Conservation (phyloP, 2,888 invertebrate genomes). For the Dasypolia templi region DNA sequence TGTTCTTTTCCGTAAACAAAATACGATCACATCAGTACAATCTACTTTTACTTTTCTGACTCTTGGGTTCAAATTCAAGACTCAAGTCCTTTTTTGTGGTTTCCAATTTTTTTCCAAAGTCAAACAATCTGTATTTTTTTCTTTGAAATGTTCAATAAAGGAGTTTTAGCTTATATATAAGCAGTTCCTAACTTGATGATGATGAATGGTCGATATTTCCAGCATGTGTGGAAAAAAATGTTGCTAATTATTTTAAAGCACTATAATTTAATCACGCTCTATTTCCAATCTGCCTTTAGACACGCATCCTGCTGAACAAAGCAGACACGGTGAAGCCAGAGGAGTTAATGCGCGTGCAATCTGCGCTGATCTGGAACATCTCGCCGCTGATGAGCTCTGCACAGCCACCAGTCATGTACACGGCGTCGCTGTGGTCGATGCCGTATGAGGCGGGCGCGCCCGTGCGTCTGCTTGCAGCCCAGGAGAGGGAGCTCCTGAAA, state of each 20-base stretch:
- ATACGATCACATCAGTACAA: background rate
- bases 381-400: slow-evolving; percentile 98
- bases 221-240: background rate
- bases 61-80: background rate
- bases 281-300: slow-evolving; percentile 85
- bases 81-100: background rate
- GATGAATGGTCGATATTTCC: background rate
- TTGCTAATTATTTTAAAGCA: background rate
- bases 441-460: slow-evolving; percentile 96
- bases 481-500: slow-evolving; percentile 96
- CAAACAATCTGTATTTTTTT: background rate
- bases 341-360: slow-evolving; percentile 97
- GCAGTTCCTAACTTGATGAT: background rate
- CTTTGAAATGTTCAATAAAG: background rate
- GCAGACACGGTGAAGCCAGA: slow-evolving; percentile 98
- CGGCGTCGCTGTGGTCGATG: slow-evolving; percentile 96
- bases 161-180: too few relatives aligned
- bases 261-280: background rate
- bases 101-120: background rate
- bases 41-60: background rate
- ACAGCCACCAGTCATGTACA: slow-evolving; percentile 98
- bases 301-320: slow-evolving; percentile 98
- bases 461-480: slow-evolving; percentile 94
- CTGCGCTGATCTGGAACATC: slow-evolving; percentile 98
- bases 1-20: slow-evolving; percentile 3